Conservation (phyloP, 2,888 invertebrate genomes). For the Hypomecis punctinalis region DNA sequence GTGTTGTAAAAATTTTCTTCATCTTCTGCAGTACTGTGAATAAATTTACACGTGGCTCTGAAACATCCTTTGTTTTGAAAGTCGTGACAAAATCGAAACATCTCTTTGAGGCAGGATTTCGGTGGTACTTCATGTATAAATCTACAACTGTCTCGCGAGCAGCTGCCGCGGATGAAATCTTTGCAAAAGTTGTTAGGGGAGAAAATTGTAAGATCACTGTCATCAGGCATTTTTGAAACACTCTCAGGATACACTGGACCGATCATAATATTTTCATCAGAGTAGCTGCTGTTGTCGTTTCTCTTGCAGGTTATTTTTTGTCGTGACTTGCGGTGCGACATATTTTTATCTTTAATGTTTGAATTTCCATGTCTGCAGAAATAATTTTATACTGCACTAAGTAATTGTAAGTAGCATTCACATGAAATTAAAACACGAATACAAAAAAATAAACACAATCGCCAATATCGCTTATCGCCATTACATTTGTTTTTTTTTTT, state of each 20-base stretch:
- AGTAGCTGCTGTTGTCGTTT: not conserved
- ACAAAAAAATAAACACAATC: not conserved
- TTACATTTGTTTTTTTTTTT: too few species aligned
- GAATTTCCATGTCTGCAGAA: not conserved
- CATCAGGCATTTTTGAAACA: conserved; percentile 61
- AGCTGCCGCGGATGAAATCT: conserved; percentile 81
- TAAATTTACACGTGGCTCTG: conserved; percentile 87
- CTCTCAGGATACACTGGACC: conserved; percentile 49
- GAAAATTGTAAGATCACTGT: conserved; percentile 55
- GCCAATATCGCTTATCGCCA: not conserved
- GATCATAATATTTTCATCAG: conserved; percentile 50
- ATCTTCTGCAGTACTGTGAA: conserved; percentile 89
- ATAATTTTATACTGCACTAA: not conserved
- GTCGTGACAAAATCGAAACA: conserved; percentile 85
- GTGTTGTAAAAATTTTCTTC: conserved; percentile 88
- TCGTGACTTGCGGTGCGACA: not conserved
- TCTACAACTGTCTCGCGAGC: conserved; percentile 83
- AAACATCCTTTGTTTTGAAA: conserved; percentile 89
- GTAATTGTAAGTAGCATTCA: not conserved
- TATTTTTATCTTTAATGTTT: not conserved
- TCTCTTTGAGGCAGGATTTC: conserved; percentile 65
- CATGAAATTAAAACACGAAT: not conserved
- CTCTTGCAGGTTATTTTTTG: conserved; percentile 3
- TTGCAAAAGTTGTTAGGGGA: conserved; percentile 69
- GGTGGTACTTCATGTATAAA: conserved; percentile 75